Percentiles rank a stretch among this genome's conserved stretches.
These are phyloP conservation scores for Cyprinus carpio DNA, from an alignment of 2,113 vertebrate genomes.

Conservation along the genomic window DNA sequence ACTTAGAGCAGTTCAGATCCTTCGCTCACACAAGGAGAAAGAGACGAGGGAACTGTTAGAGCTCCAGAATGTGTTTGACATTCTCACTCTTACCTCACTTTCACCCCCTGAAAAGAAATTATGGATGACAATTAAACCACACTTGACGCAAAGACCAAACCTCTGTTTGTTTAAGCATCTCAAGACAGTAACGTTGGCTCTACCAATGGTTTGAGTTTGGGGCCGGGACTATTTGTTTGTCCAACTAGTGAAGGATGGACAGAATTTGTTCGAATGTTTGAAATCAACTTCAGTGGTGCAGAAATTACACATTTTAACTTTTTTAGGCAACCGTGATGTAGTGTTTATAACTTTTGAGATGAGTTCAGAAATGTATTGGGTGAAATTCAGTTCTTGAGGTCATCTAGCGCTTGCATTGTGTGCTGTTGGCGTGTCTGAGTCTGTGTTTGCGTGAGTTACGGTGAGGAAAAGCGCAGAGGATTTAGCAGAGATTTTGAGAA, in stretches of 20 bases:
- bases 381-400: not conserved
- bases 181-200: not conserved
- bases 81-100: not conserved
- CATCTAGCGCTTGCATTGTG: not conserved
- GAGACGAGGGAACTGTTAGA: not conserved
- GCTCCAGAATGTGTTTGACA: not conserved
- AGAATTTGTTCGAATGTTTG: not conserved
- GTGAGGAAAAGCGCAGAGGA: constrained; percentile 40
- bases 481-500: constrained; percentile 39
- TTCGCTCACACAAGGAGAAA: constrained; percentile 59
- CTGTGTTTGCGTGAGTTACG: constrained; percentile 10
- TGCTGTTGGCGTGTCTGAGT: constrained; percentile 14
- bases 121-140: not conserved
- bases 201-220: not conserved
- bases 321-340: not conserved
- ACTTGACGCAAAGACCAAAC: not conserved
- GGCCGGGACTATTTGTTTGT: not conserved
- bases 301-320: not conserved
- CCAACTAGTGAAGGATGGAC: not conserved
- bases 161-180: not conserved
- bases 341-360: not conserved
- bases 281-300: not conserved
- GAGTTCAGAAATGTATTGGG: not conserved
- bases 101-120: not conserved
- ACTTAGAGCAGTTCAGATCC: constrained; percentile 66